A percentile compares a stretch with the other conserved stretches of the same genome.
Evolutionary conservation across 2,888 invertebrate species (phyloP).

Genomic region (Harpalus rufipes): DNA sequence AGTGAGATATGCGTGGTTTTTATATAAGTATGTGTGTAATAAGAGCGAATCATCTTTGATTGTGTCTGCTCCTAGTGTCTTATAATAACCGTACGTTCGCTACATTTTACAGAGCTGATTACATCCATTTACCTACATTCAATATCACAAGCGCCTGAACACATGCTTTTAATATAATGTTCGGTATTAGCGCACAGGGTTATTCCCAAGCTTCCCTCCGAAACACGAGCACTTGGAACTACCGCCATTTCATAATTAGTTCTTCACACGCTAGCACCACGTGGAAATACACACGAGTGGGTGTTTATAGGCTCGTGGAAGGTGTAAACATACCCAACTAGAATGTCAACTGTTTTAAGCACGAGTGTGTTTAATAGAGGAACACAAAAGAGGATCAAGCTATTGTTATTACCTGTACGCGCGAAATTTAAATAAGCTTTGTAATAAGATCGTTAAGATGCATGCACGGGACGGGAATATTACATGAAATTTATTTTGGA

Average conservation of each 20-base stretch:
- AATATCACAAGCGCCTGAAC: slow-evolving; percentile 68
- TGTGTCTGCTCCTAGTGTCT: not conserved
- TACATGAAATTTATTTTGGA: not conserved
- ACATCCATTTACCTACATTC: slow-evolving; percentile 69
- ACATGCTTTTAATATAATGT: slow-evolving; percentile 70
- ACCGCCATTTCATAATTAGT: not conserved
- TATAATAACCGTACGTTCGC: slow-evolving; percentile 37
- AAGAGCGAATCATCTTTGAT: too few species aligned
- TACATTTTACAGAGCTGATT: slow-evolving; percentile 53
- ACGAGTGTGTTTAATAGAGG: slow-evolving; percentile 24
- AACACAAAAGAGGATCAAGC: slow-evolving; percentile 21
- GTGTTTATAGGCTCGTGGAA: slow-evolving; percentile 19
- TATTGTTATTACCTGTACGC: slow-evolving; percentile 23
- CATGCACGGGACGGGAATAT: not conserved
- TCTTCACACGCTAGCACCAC: not conserved
- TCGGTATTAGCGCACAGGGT: slow-evolving; percentile 68
- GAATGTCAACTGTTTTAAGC: slow-evolving; percentile 41
- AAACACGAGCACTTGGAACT: not conserved
- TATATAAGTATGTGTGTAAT: too few species aligned
- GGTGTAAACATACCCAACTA: slow-evolving; percentile 35
- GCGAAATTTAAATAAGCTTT: slow-evolving; percentile 36
- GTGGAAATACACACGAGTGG: slow-evolving; percentile 8
- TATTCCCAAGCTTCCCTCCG: not conserved
- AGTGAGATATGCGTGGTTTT: too few species aligned
- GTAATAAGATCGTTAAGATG: slow-evolving; percentile 18